Evolutionary conservation across 2,888 invertebrate genomes (phyloP).

Genomic region (Papilio demoleus): DNA sequence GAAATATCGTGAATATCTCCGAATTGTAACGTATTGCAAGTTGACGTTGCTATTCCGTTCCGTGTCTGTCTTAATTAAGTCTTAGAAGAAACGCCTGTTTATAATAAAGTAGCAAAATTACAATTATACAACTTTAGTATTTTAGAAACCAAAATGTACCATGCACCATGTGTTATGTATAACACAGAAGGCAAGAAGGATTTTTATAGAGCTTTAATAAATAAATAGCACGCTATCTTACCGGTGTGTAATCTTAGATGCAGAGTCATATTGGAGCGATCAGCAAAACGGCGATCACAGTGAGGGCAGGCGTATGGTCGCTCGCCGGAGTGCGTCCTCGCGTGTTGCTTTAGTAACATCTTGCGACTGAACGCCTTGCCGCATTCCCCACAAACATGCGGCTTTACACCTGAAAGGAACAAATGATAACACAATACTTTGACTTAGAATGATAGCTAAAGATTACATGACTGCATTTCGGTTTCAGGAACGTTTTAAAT

Average conservation of each 20-base stretch:
- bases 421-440: not conserved
- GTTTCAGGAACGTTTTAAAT: not conserved
- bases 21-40: not conserved
- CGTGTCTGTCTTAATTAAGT: not conserved
- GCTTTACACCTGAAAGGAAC: slow-evolving; percentile 85
- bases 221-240: too few relatives aligned
- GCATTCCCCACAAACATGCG: slow-evolving; percentile 89
- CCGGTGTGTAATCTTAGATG: slow-evolving; percentile 91
- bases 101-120: not conserved
- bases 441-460: too few relatives aligned
- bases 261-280: slow-evolving; percentile 92
- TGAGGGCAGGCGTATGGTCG: slow-evolving; percentile 91
- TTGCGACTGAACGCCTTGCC: slow-evolving; percentile 93
- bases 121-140: not conserved
- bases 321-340: slow-evolving; percentile 92
- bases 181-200: too few relatives aligned
- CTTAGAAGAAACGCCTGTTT: not conserved
- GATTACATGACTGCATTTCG: not conserved
- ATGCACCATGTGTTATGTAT: not conserved
- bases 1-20: too few relatives aligned
- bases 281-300: slow-evolving; percentile 92
- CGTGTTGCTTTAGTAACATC: slow-evolving; percentile 92
- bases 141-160: too few relatives aligned
- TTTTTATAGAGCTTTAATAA: too few relatives aligned
- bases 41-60: too few relatives aligned